Conservation (phyloP, 2,888 invertebrate genomes). For the Rapana venosa region DNA sequence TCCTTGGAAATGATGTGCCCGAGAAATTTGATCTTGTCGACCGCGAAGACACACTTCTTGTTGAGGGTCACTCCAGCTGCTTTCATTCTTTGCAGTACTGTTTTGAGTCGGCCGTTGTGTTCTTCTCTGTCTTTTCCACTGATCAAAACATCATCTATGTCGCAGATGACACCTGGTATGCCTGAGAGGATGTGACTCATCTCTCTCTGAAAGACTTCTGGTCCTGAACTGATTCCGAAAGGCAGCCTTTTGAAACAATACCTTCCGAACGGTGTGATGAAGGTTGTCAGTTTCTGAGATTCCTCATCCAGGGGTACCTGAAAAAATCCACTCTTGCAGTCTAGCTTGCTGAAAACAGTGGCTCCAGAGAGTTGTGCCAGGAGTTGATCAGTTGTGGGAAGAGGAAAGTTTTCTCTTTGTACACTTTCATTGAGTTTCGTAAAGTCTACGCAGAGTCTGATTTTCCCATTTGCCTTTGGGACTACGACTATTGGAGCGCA, state of each 20-base stretch:
- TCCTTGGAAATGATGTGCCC: neutral
- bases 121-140: neutral
- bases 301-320: slow-evolving; percentile 13
- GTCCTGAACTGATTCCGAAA: slow-evolving; percentile 42
- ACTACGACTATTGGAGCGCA: slow-evolving; percentile 19
- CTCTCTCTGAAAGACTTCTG: slow-evolving; percentile 37
- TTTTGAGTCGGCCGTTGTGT: slow-evolving; percentile 9
- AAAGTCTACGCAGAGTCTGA: neutral
- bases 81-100: neutral
- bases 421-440: neutral
- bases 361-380: slow-evolving; percentile 28
- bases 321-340: slow-evolving; percentile 25
- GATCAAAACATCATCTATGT: slow-evolving; percentile 52
- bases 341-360: slow-evolving; percentile 32
- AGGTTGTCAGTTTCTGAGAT: slow-evolving; percentile 34
- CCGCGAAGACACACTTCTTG: neutral
- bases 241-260: slow-evolving; percentile 28
- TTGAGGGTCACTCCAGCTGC: neutral
- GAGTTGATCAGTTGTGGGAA: slow-evolving; percentile 27
- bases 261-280: slow-evolving; percentile 43
- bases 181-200: slow-evolving; percentile 31
- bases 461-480: slow-evolving; percentile 3
- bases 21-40: neutral
- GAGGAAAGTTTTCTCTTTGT: neutral
- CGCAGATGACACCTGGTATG: slow-evolving; percentile 48